Base-by-base conservation (phyloP, 2,888 invertebrate genomes). In the Cybosia mesomella region DNA sequence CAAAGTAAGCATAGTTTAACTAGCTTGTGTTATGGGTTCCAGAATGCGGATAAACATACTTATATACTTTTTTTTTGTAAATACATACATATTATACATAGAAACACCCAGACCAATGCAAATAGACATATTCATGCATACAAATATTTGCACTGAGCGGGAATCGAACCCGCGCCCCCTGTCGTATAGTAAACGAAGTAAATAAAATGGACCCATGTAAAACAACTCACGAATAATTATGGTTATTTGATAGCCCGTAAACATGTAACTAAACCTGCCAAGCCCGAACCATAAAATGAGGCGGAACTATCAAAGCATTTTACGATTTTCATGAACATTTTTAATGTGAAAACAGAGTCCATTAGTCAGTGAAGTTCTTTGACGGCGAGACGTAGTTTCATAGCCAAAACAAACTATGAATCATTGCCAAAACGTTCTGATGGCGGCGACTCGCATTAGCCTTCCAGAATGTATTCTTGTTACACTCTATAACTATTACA, bases 351-450 rank as follows among this genome's bases (percentile, higher is more conserved):
- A 86, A 85, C 85, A 86, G 83, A 86, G 85, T 89, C 91, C 92
- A 92, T 93, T 92, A 92, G 89, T 88, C 88, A 89, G 87, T 83
- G 49, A 64, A 72, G 77, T 79, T 83, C 76, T 80, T 70, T 68
- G 67, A 74, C 77, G 74, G 78, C 76, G 72, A 75, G 78, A 77
- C 82, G 80, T 78, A 85, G 86, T 86, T 90, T 88, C 90, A 90
- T 87, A 87, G 92, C 93, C 94, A 94, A 95, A 95, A 93, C 92
- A 95, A 94, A 94, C 93, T 88, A 89, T 92, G 93, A 92, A 89
- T 91, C 93, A 91, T 89, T 94, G 94, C 95, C 94, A 95, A 92
- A 89, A 83, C 80, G 81, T 83, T 82, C 83, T 76, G 76, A 79
- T 74, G 81, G 81, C 76, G 75, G 70, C 76, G 74, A 70, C 70